These are phyloP conservation scores for Xenopus petersii DNA, from an alignment of 2,797 vertebrate species.

Conservation along the genomic window DNA sequence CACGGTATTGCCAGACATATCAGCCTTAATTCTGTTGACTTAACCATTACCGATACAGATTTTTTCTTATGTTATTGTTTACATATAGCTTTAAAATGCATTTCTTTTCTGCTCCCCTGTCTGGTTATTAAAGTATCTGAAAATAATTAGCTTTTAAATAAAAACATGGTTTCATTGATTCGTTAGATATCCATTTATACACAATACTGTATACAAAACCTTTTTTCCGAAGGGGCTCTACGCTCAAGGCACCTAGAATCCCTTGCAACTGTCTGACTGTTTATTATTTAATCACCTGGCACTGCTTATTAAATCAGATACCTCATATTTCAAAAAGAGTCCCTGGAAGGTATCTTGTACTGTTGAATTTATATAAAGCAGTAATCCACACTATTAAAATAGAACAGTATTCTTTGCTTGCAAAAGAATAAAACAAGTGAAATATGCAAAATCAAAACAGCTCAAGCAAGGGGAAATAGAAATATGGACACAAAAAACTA, in stretches of 20 bases:
- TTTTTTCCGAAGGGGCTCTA: neutral
- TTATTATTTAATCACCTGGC: neutral
- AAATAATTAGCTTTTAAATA: neutral
- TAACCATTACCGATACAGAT: too few species aligned
- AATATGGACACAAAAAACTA: rapidly evolving
- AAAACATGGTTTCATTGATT: neutral
- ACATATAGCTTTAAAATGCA: neutral
- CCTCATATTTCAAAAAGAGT: neutral
- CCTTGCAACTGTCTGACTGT: neutral
- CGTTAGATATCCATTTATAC: neutral
- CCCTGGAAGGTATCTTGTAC: neutral
- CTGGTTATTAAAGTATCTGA: neutral
- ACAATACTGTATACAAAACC: neutral
- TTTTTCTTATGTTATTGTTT: too few species aligned
- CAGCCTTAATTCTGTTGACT: neutral
- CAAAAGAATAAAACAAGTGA: too few species aligned
- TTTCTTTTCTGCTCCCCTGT: neutral
- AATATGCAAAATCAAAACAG: too few species aligned
- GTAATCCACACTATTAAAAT: neutral
- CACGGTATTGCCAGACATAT: neutral
- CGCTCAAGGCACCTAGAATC: neutral
- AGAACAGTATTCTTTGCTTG: neutral
- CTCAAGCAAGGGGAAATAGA: too few species aligned
- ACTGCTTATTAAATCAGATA: conserved; percentile 2
- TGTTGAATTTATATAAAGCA: neutral